Conservation (phyloP, 2,888 invertebrate species). For the Drosophila nigricruria region DNA sequence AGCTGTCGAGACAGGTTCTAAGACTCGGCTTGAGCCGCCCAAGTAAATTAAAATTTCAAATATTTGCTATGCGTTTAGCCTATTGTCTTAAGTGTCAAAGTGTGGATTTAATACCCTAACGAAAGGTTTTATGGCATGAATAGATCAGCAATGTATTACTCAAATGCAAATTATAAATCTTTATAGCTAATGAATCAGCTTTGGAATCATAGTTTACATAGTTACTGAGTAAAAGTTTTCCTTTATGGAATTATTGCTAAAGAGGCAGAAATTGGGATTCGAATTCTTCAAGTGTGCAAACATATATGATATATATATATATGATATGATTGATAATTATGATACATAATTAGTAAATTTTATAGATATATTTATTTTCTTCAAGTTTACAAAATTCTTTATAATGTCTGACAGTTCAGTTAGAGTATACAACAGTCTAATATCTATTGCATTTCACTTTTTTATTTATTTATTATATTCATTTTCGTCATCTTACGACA, state of each 20-base stretch:
- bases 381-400: too few relatives aligned
- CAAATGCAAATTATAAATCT: neutral
- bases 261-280: neutral
- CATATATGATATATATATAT: too few relatives aligned
- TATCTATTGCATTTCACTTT: neutral
- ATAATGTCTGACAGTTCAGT: too few relatives aligned
- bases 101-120: conserved; percentile 15
- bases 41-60: conserved; percentile 53
- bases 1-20: conserved; percentile 63
- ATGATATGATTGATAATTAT: too few relatives aligned
- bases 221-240: neutral
- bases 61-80: conserved; percentile 39
- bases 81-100: conserved; percentile 18
- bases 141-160: neutral
- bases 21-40: conserved; percentile 21
- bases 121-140: neutral
- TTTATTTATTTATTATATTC: conserved; percentile 9
- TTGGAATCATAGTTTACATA: neutral
- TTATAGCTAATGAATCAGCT: neutral
- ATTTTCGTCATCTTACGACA: conserved; percentile 14
- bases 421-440: conserved; percentile 11
- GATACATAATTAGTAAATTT: too few relatives aligned
- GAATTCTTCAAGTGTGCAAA: too few relatives aligned
- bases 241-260: neutral
- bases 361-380: too few relatives aligned